Evolutionary conservation across 30 jellyfish, hydroid and myxozoan species (phyloP), one percentile per base, ranked within the genome.

Genomic region (Cassiopea andromeda): DNA sequence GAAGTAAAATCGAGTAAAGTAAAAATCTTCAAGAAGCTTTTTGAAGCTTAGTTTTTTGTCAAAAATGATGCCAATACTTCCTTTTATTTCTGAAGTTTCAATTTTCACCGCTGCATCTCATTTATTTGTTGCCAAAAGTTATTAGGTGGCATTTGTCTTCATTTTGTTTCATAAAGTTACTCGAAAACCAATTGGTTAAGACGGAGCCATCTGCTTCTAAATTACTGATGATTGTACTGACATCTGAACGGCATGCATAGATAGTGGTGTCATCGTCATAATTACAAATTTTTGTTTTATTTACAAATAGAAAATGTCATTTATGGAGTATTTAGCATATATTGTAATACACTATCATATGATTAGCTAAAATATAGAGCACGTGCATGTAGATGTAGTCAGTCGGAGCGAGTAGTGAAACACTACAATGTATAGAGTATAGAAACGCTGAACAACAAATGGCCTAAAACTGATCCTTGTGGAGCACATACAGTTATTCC

Each of bases 261-360:
- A 68, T 68, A 68, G 77, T 68, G 77, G 47, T 68, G 77, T 68
- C 77, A 43, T 68, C 77, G 15, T 18, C 77, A 68, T 68, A 68
- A 17, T 68, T 68, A 68, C 77, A 68, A 68, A 68, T 68, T 9
- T 68, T 14, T 68, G 15, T 18, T 43, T 68, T 0, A 4, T 68
- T 7, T 68, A 17, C 47, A 68, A 18, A 68, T 6, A 68, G 17
- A 14, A 68, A 7, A 68, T 68, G 0, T 68, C 7, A 17, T 17
- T 68, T 17, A 27, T 27, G 38, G 38, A 27, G 38, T 27, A 27
- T 27, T 27, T 27, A 27, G 38, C 38, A 27, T 27, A 27, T 27
- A 27, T 27, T 27, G 38, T 27, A 27, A 27, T 27, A 27, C 38
- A 27, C 0, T 27, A 27, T 27, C 38, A 27, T 27, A 27, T 27